Percentiles rank a stretch among this genome's conserved stretches.
phyloP scores from a whole-genome alignment of 2,888 invertebrate species.

The Pherbina coryleti region DNA sequence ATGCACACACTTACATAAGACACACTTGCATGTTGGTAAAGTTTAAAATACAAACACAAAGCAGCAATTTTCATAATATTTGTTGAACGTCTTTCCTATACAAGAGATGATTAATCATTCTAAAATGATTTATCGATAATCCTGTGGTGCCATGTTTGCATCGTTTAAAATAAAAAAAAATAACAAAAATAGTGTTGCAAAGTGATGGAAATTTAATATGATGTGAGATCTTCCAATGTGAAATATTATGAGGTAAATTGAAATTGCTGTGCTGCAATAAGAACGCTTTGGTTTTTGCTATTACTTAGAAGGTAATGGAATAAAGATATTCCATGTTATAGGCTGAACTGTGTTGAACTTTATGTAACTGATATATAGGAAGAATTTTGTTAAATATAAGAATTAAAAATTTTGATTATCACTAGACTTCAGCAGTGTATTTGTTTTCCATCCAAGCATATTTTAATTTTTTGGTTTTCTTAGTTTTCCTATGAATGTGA shows the following conservation, averaged over 20 bases:
- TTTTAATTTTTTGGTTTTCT: no score
- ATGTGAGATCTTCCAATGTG: neutral
- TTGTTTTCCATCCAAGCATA: no score
- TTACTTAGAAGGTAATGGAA: no score
- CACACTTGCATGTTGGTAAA: neutral
- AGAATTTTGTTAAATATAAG: no score
- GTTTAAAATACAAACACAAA: neutral
- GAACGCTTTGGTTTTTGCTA: neutral
- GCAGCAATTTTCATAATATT: conserved; percentile 16
- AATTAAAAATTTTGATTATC: no score
- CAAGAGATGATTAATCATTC: conserved; percentile 23
- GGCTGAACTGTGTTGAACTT: no score
- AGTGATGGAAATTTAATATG: neutral
- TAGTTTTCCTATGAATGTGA: no score
- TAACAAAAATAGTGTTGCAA: neutral
- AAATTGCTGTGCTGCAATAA: neutral
- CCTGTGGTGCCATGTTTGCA: neutral
- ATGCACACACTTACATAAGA: neutral
- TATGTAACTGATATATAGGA: no score
- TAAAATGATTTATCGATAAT: conserved; percentile 17
- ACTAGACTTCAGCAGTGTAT: no score
- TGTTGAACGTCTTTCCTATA: conserved; percentile 11
- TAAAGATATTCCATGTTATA: no score
- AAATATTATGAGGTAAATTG: neutral
- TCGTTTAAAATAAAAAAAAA: neutral